Conservation (phyloP, 2,888 invertebrate species). For the Cyclophora albipunctata region DNA sequence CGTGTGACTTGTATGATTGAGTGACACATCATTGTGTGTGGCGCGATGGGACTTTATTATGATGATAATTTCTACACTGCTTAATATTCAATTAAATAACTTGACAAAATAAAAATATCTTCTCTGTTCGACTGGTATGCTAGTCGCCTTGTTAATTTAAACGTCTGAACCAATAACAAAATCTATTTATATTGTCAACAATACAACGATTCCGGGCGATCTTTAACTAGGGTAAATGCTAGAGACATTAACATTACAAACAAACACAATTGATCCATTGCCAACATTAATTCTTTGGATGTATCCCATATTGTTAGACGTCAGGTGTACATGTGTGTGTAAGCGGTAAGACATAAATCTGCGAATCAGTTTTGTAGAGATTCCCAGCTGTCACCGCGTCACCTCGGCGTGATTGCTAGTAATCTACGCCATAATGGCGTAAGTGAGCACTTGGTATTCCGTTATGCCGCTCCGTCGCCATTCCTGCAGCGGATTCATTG, state of each 20-base stretch:
- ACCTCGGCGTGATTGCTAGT: conserved; percentile 36
- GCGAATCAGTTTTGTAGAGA: conserved; percentile 25
- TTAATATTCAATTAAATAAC: no score
- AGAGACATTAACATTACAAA: conserved; percentile 7
- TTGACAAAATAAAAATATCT: no score
- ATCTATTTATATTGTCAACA: no score
- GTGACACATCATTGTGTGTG: conserved; percentile 26
- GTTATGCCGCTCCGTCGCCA: conserved; percentile 29
- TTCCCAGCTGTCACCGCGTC: conserved; percentile 12
- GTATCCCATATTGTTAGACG: conserved; percentile 19
- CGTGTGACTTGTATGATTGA: conserved; percentile 41
- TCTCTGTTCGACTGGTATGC: no score
- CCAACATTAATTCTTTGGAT: conserved; percentile 19
- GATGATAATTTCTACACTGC: conserved; percentile 5
- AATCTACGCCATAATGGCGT: conserved; percentile 47
- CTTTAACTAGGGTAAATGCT: conserved; percentile 11
- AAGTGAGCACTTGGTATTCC: conserved; percentile 26
- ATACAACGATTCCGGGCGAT: conserved; percentile 1
- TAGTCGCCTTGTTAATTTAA: no score
- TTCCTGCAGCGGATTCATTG: conserved; percentile 28
- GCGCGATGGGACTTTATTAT: conserved; percentile 18
- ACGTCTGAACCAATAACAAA: no score
- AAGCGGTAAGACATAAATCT: conserved; percentile 15
- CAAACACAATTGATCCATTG: conserved; percentile 19
- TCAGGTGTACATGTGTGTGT: conserved; percentile 14